phyloP scores from a whole-genome alignment of 1,140 invertebrate genomes.

The Phortica variegata region DNA sequence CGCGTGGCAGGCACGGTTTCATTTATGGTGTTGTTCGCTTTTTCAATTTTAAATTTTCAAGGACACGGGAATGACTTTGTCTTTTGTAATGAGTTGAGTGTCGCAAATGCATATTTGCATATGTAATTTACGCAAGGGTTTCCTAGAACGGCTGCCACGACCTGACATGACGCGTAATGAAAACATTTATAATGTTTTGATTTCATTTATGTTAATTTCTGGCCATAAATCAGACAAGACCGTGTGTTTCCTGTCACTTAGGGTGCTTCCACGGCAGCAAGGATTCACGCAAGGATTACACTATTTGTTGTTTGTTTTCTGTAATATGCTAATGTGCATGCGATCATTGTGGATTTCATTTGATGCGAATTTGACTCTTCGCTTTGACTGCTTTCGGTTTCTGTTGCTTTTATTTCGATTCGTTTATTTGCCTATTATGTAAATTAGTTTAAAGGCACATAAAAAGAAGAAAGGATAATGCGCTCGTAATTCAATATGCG shows the following conservation, averaged over 20 bases:
- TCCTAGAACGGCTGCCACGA: not conserved
- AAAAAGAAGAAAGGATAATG: no score
- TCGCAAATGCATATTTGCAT: constrained; percentile 35
- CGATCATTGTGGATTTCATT: constrained; percentile 9
- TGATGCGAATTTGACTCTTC: no score
- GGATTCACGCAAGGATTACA: constrained; percentile 2
- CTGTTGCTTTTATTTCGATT: constrained; percentile 24
- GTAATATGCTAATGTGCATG: constrained; percentile 28
- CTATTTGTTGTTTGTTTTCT: constrained; percentile 26
- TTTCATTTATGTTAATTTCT: constrained; percentile 47
- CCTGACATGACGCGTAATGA: constrained; percentile 18
- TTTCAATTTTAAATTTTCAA: no score
- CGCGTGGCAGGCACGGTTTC: no score
- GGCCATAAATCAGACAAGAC: constrained; percentile 36
- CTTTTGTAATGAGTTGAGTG: constrained; percentile 3
- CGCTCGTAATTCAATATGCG: constrained; percentile 45
- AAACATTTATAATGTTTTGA: constrained; percentile 48
- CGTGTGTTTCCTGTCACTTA: constrained; percentile 42
- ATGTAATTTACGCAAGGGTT: constrained; percentile 19
- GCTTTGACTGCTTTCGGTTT: constrained; percentile 14
- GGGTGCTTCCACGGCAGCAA: not conserved
- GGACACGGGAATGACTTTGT: constrained; percentile 37
- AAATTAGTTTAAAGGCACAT: constrained; percentile 33
- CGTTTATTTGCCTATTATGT: constrained; percentile 28
- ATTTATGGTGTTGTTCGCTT: no score